Evolutionary conservation across 2,888 invertebrate species (phyloP), one percentile per base, ranked within the genome.

Genomic region (Anorthoa munda): DNA sequence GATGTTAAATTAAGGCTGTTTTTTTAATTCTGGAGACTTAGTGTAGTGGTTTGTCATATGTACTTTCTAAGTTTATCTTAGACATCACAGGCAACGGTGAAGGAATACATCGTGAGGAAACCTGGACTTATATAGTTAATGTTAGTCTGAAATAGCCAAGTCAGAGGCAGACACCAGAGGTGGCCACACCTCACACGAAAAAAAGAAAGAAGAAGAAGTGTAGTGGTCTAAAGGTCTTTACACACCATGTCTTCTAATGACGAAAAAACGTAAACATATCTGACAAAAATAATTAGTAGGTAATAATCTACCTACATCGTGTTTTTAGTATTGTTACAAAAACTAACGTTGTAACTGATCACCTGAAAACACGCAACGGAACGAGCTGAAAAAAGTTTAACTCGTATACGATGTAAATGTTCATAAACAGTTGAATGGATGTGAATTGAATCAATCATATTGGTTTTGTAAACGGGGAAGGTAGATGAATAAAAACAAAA

Each of bases 301-400:
- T 67, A 64, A 63, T 59, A 67, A 48, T 9, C 39, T 39, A 39
- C 31, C 18, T 74, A 75, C 80, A 74, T 75, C 26, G 53, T n/a
- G 51, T 75, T 68, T 78, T 79, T 46, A 67, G 56, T 60, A 45
- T 2, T 15, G 2, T 26, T 59, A 31, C 23, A 55, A 79, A 81
- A 81, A 79, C 21, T 2, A 3, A 12, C 5, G 31, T 46, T 17
- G 70, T 70, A 71, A 79, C 39, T 76, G 77, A 79, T 81, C 66
- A 5, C 21, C 2, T 55, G 17, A 3, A 13, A 63, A 51, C 81
- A 81, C 70, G 81, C 79, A 67, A 79, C 51, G 15, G 26, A 63
- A n/a, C 45, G 60, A 18, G 48, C 0, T 72, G 23, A 66, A 56
- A 59, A 76, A 76, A 5, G 7, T n/a, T 15, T 9, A n/a, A 9